A percentile compares a stretch with the other conserved stretches of the same genome.
These are phyloP conservation scores for Melanotaenia pygmaea DNA, from an alignment of 2,797 vertebrate species.

Conservation along the genomic window DNA sequence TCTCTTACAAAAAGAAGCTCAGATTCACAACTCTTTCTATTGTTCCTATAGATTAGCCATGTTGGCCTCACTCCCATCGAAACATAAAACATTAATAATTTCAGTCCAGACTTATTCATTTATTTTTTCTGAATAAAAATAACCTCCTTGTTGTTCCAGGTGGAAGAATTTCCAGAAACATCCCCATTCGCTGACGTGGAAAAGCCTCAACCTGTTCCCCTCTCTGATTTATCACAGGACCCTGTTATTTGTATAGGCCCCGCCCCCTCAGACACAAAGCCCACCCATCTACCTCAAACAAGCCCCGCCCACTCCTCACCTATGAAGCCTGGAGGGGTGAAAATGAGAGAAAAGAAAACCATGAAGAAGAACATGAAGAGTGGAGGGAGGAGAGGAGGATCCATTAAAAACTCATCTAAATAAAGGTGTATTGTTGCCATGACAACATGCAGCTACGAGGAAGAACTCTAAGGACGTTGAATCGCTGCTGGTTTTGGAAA, in stretches of 20 bases:
- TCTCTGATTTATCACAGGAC: slow-evolving; percentile 4
- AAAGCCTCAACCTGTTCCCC: neutral
- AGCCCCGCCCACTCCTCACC: neutral
- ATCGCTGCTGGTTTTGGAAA: too few species aligned
- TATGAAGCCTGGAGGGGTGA: neutral
- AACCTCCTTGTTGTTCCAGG: slow-evolving; percentile 26
- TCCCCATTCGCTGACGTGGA: neutral
- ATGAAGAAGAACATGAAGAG: neutral
- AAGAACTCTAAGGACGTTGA: too few species aligned
- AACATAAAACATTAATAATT: too few species aligned
- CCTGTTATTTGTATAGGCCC: neutral
- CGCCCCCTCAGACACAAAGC: neutral
- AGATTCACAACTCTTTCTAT: too few species aligned
- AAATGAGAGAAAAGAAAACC: neutral
- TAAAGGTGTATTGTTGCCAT: too few species aligned
- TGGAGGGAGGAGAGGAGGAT: too few species aligned
- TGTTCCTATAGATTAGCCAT: too few species aligned
- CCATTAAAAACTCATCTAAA: too few species aligned
- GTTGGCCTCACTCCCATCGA: too few species aligned
- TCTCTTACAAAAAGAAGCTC: too few species aligned
- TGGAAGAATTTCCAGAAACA: slow-evolving; percentile 10
- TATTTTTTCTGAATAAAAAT: neutral
- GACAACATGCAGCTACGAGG: too few species aligned
- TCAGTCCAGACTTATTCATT: too few species aligned
- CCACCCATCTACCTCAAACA: neutral